Evolutionary conservation across 2,797 vertebrate species (phyloP), one percentile per base, ranked within the genome.

Genomic region (Melanotaenia maccullochi): DNA sequence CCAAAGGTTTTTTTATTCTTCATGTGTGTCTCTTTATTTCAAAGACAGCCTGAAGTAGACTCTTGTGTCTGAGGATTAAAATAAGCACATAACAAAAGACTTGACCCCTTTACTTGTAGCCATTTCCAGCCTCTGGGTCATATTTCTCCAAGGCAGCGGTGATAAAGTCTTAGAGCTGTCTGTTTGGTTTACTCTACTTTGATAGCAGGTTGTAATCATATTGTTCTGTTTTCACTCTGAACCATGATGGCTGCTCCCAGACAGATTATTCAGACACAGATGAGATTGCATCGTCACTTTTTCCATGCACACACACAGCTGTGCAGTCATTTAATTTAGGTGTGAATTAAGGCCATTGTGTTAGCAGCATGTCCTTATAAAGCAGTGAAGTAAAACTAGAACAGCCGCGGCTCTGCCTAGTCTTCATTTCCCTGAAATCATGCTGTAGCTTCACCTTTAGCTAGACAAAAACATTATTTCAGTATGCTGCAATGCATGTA

Each of bases 351-450:
- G 72, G 74, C 59, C 33, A 69, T 79, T 74, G 80, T 77, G 65
- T 86, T 62, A 22, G 75, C 70, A 62, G 63, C 63, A 28, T 86
- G 77, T 85, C 94, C 93, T 89, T 95, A 93, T 94, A 94, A 93
- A 94, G 93, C 63, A 83, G 81, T 78, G 78, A 75, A 89, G 84
- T 75, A 49, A 73, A 83, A 75, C 1, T 65, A 25, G 73, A 61
- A 72, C 68, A 14, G 63, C 16, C 22, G 22, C 36, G n/a, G 28
- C 14, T 28, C 60, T 22, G 68, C 62, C 57, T 60, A 32, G 28
- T 59, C 55, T 72, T 14, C 20, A 32, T 32, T 13, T 16, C 32
- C 40, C n/a, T 18, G 30, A 36, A 74, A 60, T 42, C 14, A 28
- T 22, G n/a, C 51, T 4, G 33, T 12, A 64, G 42, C 54, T 13